Conservation (phyloP, 2,888 invertebrate genomes). For the Gordius sp. region DNA sequence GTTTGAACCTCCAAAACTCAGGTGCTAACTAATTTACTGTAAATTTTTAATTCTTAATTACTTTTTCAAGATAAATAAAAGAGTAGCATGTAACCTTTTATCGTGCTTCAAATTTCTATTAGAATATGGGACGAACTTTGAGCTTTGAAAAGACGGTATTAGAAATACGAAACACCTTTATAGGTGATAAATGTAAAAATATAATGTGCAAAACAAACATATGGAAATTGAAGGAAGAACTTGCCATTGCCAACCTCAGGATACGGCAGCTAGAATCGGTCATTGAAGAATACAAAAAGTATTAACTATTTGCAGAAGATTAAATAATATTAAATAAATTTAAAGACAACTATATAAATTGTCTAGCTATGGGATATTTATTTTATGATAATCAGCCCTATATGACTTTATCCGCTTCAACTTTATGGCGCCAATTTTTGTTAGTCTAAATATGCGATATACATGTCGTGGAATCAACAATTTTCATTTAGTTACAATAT, state of each 20-base stretch:
- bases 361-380: no score
- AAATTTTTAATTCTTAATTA: not conserved
- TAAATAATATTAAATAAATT: no score
- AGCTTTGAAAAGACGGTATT: conserved; percentile 53
- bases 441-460: no score
- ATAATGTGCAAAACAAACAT: conserved; percentile 17
- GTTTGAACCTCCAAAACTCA: no score
- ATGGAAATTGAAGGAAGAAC: conserved; percentile 37
- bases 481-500: no score
- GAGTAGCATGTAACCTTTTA: not conserved
- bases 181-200: conserved; percentile 44
- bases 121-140: conserved; percentile 46
- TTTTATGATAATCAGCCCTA: no score
- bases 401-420: no score
- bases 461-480: no score
- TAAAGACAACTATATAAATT: no score
- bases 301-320: no score
- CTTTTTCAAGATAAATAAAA: conserved; percentile 2
- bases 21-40: not conserved
- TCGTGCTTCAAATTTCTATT: conserved; percentile 19
- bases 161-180: conserved; percentile 48
- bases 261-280: conserved; percentile 56
- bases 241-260: conserved; percentile 55
- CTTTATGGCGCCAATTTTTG: no score
- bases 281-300: no score